phyloP scores from a whole-genome alignment of 2,888 invertebrate genomes.

The Thumatha senex region DNA sequence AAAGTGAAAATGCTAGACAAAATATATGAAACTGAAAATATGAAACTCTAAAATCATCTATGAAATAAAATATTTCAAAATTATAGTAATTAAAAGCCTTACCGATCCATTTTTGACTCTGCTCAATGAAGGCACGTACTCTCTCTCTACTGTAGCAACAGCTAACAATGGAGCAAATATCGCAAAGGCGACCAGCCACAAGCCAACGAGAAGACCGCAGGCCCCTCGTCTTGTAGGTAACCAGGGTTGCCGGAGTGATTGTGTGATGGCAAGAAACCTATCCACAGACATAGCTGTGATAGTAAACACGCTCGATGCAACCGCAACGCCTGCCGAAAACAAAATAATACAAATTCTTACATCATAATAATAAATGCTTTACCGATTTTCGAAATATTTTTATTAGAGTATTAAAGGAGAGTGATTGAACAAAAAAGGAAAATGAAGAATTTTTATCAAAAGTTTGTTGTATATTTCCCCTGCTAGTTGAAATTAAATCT shows the following conservation, averaged over 20 bases:
- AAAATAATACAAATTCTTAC: too few relatives aligned
- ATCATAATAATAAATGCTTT: too few relatives aligned
- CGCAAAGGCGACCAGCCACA: slow-evolving; percentile 87
- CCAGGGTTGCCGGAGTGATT: slow-evolving; percentile 88
- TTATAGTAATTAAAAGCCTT: slow-evolving; percentile 29
- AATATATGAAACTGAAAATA: too few relatives aligned
- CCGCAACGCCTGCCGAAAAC: slow-evolving; percentile 85
- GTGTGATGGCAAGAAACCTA: slow-evolving; percentile 89
- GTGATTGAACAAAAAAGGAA: too few relatives aligned
- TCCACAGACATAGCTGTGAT: slow-evolving; percentile 91
- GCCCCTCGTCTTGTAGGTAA: slow-evolving; percentile 88
- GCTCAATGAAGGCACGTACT: slow-evolving; percentile 59
- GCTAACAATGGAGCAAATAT: slow-evolving; percentile 87
- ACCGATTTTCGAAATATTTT: too few relatives aligned
- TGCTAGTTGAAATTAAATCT: too few relatives aligned
- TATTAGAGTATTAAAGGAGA: too few relatives aligned
- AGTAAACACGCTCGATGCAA: slow-evolving; percentile 90
- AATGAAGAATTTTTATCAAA: too few relatives aligned
- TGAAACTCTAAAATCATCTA: too few relatives aligned
- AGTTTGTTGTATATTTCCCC: too few relatives aligned
- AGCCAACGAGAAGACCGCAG: slow-evolving; percentile 82
- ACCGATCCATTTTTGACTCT: slow-evolving; percentile 67
- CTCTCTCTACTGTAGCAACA: slow-evolving; percentile 74
- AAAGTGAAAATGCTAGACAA: too few relatives aligned
- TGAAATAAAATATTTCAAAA: too few relatives aligned